Percentiles rank a stretch among this genome's conserved stretches.
Conservation (phyloP, 1,140 invertebrate species). For the Drosophila sturtevanti region DNA sequence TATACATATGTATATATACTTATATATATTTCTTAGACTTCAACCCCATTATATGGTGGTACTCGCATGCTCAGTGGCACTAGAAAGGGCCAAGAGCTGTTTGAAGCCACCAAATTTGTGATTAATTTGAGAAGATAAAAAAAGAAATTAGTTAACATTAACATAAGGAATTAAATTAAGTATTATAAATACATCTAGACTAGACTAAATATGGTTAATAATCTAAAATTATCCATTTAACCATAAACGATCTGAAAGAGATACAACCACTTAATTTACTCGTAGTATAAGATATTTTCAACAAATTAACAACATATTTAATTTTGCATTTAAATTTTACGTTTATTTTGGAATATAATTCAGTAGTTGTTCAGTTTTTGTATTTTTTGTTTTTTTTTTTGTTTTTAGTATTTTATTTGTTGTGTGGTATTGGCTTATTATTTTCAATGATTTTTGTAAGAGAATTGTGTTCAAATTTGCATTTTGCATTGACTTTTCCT, state of each 20-base stretch:
- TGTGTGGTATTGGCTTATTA: constrained; percentile 20
- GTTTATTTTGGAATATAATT: constrained; percentile 64
- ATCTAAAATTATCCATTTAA: too few relatives aligned
- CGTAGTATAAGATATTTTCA: constrained; percentile 15
- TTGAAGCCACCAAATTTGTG: neutral
- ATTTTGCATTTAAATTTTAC: constrained; percentile 36
- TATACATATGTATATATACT: too few relatives aligned
- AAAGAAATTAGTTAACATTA: too few relatives aligned
- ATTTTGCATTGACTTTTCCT: constrained; percentile 13
- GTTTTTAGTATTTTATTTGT: constrained; percentile 25
- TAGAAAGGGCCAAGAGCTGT: neutral
- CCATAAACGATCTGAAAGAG: constrained; percentile 8
- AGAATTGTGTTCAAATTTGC: constrained; percentile 1
- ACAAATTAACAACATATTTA: constrained; percentile 25
- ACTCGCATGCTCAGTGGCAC: neutral
- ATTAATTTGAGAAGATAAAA: too few relatives aligned
- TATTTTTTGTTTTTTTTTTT: constrained; percentile 39
- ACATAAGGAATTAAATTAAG: too few relatives aligned
- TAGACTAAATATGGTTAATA: too few relatives aligned
- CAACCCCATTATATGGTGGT: neutral
- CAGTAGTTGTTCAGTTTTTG: constrained; percentile 45
- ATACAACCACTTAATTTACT: too few relatives aligned
- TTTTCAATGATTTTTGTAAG: constrained; percentile 8
- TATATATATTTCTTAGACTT: too few relatives aligned
- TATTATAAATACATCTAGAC: too few relatives aligned